A percentile compares a stretch with the other conserved stretches of the same genome.
Conservation (phyloP, 2,113 vertebrate genomes). For the Neotoma lepida region DNA sequence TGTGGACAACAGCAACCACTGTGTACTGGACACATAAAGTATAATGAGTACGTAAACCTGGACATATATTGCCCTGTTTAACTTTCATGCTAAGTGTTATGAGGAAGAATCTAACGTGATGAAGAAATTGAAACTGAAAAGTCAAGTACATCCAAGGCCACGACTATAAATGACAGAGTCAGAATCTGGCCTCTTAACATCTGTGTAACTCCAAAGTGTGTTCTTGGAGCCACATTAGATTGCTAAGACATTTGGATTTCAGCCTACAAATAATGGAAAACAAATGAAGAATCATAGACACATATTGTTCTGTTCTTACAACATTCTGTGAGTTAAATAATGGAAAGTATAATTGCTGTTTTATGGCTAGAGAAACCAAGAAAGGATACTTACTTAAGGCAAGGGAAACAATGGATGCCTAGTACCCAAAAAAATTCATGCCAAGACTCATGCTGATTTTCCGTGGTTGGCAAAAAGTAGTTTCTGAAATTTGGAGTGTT, state of each 20-base stretch:
- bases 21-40: not conserved
- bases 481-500: conserved; percentile 60
- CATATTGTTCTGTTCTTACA: conserved; percentile 61
- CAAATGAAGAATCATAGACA: conserved; percentile 65
- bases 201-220: conserved; percentile 59
- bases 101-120: not conserved
- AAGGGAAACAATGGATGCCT: conserved; percentile 17
- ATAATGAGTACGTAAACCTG: not conserved
- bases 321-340: conserved; percentile 67
- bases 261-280: conserved; percentile 70
- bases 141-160: conserved; percentile 6
- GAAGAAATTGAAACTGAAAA: conserved; percentile 48
- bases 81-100: not conserved
- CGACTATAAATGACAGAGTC: not conserved
- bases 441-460: conserved; percentile 58
- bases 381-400: conserved; percentile 48
- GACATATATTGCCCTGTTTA: not conserved
- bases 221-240: conserved; percentile 68
- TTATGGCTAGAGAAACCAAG: conserved; percentile 54
- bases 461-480: conserved; percentile 49
- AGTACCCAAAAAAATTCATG: not conserved
- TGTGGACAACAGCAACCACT: not conserved
- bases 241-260: conserved; percentile 71
- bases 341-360: conserved; percentile 61
- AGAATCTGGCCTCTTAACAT: conserved; percentile 43